Evolutionary conservation across 2,797 vertebrate genomes (phyloP).

Genomic region (Poeciliopsis gracilis): DNA sequence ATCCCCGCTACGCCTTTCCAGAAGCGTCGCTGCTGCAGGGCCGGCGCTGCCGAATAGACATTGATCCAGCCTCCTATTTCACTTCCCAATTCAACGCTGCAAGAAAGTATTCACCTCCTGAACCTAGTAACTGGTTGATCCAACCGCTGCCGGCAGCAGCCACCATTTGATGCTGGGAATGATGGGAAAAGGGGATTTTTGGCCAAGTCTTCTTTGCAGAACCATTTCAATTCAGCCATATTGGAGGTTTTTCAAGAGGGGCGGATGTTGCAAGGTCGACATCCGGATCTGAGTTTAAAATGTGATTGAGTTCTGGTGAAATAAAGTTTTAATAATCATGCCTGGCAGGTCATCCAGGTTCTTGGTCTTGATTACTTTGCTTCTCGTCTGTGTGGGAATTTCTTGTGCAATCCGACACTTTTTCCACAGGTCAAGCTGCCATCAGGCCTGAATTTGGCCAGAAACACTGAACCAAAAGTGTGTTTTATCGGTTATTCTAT

Average conservation of each 20-base stretch:
- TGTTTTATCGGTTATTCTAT: background rate
- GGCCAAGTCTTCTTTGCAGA: background rate
- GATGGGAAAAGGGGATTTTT: background rate
- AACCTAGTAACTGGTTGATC: background rate
- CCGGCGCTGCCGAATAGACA: constrained; percentile 40
- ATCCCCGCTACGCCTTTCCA: constrained; percentile 50
- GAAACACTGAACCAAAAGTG: background rate
- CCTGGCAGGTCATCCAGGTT: background rate
- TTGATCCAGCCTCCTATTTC: background rate
- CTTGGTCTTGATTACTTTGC: background rate
- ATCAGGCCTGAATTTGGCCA: background rate
- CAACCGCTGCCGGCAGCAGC: background rate
- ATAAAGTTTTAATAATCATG: background rate
- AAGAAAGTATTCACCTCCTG: background rate
- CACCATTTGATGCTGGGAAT: background rate
- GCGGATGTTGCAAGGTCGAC: no score
- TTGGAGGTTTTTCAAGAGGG: background rate
- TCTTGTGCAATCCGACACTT: background rate
- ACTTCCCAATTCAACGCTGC: background rate
- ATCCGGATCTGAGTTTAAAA: background rate
- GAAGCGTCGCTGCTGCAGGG: constrained; percentile 53
- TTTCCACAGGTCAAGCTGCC: background rate
- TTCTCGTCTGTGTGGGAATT: background rate
- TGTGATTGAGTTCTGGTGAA: background rate
- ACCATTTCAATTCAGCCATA: background rate